Conservation (phyloP, 2,888 invertebrate species). For the Papilio gigon region DNA sequence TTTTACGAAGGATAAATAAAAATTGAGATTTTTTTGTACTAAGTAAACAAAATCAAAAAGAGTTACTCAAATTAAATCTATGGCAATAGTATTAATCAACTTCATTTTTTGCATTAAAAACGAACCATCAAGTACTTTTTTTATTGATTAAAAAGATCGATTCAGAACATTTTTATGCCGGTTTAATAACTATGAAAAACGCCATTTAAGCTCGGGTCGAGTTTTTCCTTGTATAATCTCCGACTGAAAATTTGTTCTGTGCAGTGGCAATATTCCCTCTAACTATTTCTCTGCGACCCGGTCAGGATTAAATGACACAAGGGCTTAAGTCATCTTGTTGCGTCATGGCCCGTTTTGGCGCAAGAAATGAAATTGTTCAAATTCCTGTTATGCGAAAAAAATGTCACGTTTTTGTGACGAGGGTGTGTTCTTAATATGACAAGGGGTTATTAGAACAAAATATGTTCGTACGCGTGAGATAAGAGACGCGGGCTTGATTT, state of each 20-base stretch:
- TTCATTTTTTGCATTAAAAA: too few relatives aligned
- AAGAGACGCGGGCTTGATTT: conserved; percentile 22
- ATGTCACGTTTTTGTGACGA: conserved; percentile 29
- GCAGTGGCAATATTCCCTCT: not conserved
- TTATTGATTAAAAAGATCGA: too few relatives aligned
- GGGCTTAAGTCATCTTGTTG: conserved; percentile 17
- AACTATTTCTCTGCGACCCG: not conserved
- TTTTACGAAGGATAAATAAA: conserved; percentile 17
- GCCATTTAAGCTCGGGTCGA: too few relatives aligned
- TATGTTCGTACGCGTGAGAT: conserved; percentile 27
- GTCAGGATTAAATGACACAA: conserved; percentile 14
- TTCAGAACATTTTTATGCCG: too few relatives aligned
- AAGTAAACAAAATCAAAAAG: too few relatives aligned
- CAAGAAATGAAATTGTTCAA: conserved; percentile 23
- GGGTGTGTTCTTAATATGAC: conserved; percentile 33
- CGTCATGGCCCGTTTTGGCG: conserved; percentile 10
- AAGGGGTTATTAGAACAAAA: conserved; percentile 30
- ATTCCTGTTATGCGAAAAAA: conserved; percentile 22
- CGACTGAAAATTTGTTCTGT: not conserved
- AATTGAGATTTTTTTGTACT: conserved; percentile 13
- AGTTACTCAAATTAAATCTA: too few relatives aligned
- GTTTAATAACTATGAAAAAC: too few relatives aligned
- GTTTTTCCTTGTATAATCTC: not conserved
- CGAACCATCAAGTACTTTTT: too few relatives aligned
- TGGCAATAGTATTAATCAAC: too few relatives aligned